These are phyloP conservation scores for Helicoverpa armigera DNA, from an alignment of 1,140 invertebrate genomes.

Conservation along the genomic window DNA sequence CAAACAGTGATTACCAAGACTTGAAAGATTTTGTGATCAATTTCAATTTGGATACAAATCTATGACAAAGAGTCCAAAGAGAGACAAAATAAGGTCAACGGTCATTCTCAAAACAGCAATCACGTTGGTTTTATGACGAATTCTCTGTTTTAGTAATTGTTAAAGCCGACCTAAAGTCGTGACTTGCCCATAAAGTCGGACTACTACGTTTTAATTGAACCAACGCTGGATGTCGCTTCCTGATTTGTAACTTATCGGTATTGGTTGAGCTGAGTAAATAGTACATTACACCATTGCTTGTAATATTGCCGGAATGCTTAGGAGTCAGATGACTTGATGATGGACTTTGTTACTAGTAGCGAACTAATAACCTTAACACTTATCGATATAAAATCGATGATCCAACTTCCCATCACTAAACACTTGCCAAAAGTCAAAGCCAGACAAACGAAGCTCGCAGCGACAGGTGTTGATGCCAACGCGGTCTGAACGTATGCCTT, in stretches of 20 bases:
- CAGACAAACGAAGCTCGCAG: conserved; percentile 67
- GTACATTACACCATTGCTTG: no score
- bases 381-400: conserved; percentile 2
- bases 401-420: conserved; percentile 46
- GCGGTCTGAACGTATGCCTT: neutral
- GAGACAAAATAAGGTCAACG: neutral
- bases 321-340: no score
- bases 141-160: neutral
- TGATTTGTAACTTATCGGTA: no score
- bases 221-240: no score
- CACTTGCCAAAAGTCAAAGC: conserved; percentile 55
- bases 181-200: neutral
- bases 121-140: neutral
- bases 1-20: conserved; percentile 16
- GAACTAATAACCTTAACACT: no score
- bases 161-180: neutral
- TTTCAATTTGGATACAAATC: conserved; percentile 33
- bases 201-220: no score
- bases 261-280: no score
- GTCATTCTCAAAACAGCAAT: neutral
- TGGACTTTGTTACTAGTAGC: no score
- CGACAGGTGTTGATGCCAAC: conserved; percentile 70
- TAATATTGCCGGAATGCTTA: no score
- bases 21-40: neutral
- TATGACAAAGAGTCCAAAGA: neutral